Evolutionary conservation across 2,888 invertebrate genomes (phyloP).

Genomic region (Pandemis corylana): DNA sequence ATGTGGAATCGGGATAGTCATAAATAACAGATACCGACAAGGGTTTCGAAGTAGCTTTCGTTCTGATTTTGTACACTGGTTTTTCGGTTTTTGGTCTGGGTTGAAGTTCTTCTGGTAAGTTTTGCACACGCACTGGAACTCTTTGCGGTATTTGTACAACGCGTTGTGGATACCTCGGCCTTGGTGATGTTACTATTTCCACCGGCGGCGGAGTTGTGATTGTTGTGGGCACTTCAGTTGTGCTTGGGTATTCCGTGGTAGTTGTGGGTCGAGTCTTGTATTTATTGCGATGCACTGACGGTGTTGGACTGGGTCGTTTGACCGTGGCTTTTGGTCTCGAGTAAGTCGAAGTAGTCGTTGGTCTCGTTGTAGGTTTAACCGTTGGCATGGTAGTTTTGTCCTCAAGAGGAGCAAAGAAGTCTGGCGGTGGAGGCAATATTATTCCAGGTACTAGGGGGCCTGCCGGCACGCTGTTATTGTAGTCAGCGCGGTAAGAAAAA

Average conservation of each 20-base stretch:
- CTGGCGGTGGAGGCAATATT: slow-evolving; percentile 93
- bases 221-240: slow-evolving; percentile 74
- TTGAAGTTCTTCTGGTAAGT: slow-evolving; percentile 69
- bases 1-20: slow-evolving; percentile 76
- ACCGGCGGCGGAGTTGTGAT: slow-evolving; percentile 70
- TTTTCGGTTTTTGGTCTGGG: slow-evolving; percentile 76
- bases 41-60: slow-evolving; percentile 81
- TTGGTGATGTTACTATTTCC: slow-evolving; percentile 73
- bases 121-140: slow-evolving; percentile 75
- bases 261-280: slow-evolving; percentile 74
- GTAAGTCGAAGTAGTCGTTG: slow-evolving; percentile 58
- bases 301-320: slow-evolving; percentile 64
- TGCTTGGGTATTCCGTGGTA: slow-evolving; percentile 67
- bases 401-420: slow-evolving; percentile 92
- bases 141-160: slow-evolving; percentile 68
- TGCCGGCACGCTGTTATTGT: slow-evolving; percentile 90
- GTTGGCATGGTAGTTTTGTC: slow-evolving; percentile 71
- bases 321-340: slow-evolving; percentile 68
- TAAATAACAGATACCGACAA: slow-evolving; percentile 79
- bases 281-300: slow-evolving; percentile 68
- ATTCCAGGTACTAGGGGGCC: slow-evolving; percentile 96
- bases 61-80: slow-evolving; percentile 75
- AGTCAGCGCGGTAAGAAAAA: slow-evolving; percentile 92
- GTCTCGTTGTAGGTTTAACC: slow-evolving; percentile 63
- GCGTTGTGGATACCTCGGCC: slow-evolving; percentile 71